phyloP scores from a whole-genome alignment of 2,797 vertebrate genomes.

The Microctenopoma stevenorrisi region DNA sequence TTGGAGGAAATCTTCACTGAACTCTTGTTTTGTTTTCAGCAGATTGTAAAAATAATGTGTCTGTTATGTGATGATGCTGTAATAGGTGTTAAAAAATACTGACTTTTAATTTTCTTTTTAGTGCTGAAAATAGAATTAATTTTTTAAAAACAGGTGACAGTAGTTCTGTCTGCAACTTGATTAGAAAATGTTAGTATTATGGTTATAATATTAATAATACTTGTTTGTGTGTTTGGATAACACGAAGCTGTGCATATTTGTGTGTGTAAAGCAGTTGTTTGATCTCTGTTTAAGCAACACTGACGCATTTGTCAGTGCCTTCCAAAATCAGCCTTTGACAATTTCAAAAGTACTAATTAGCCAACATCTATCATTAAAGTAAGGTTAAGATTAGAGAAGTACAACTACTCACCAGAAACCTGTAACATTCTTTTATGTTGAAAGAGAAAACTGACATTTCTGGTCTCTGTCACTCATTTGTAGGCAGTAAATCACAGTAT shows the following conservation, averaged over 20 bases:
- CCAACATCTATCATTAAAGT: not conserved
- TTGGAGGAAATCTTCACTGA: no score
- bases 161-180: not conserved
- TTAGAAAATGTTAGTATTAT: slow-evolving; percentile 13
- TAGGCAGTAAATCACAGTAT: no score
- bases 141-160: no score
- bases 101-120: no score
- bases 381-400: not conserved
- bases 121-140: no score
- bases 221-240: slow-evolving; percentile 34
- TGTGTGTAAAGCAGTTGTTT: slow-evolving; percentile 28
- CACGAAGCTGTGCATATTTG: slow-evolving; percentile 27
- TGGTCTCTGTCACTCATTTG: no score
- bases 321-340: slow-evolving; percentile 6
- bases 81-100: no score
- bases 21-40: not conserved
- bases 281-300: slow-evolving; percentile 41
- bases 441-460: not conserved
- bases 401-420: not conserved
- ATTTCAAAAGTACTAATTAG: slow-evolving; percentile 1
- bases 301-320: not conserved
- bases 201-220: not conserved
- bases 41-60: not conserved
- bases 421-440: not conserved
- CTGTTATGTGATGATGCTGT: no score